phyloP scores from a whole-genome alignment of 1,140 invertebrate species.

The Orius laevigatus region DNA sequence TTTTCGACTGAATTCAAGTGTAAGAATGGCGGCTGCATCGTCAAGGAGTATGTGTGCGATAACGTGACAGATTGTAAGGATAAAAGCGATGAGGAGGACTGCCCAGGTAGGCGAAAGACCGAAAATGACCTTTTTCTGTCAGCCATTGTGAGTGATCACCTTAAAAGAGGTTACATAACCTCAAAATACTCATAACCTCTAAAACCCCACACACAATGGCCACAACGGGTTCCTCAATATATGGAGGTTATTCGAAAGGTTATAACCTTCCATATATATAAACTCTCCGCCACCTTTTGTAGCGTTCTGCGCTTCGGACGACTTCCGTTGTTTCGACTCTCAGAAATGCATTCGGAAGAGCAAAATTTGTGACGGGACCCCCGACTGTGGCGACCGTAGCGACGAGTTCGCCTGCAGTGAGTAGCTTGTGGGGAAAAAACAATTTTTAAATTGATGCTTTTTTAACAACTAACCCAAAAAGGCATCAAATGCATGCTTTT shows the following conservation, averaged over 20 bases:
- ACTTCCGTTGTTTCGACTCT: slow-evolving; percentile 40
- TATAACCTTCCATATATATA: too few species aligned
- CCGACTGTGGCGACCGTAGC: slow-evolving; percentile 51
- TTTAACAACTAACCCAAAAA: too few species aligned
- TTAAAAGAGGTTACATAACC: too few species aligned
- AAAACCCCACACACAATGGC: too few species aligned
- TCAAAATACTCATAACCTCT: too few species aligned
- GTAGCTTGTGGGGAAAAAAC: slow-evolving; percentile 20
- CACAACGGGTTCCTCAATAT: too few species aligned
- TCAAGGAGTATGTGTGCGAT: slow-evolving; percentile 38
- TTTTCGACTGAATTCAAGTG: slow-evolving; percentile 12
- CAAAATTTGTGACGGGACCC: slow-evolving; percentile 34
- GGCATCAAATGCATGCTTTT: too few species aligned
- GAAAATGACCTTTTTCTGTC: neutral
- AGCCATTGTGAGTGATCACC: too few species aligned
- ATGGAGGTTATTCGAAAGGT: too few species aligned
- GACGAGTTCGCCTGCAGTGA: slow-evolving; percentile 60
- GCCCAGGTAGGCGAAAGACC: slow-evolving; percentile 34
- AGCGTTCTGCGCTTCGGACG: slow-evolving; percentile 29
- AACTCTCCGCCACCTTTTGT: neutral
- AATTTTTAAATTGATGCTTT: too few species aligned
- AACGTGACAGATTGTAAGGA: slow-evolving; percentile 44
- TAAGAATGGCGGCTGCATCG: slow-evolving; percentile 36
- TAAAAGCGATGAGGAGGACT: slow-evolving; percentile 52
- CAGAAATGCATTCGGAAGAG: slow-evolving; percentile 34